Percentiles rank a stretch among this genome's conserved stretches.
phyloP scores from a whole-genome alignment of 2,113 vertebrate species.

The Pollimyrus isidori region DNA sequence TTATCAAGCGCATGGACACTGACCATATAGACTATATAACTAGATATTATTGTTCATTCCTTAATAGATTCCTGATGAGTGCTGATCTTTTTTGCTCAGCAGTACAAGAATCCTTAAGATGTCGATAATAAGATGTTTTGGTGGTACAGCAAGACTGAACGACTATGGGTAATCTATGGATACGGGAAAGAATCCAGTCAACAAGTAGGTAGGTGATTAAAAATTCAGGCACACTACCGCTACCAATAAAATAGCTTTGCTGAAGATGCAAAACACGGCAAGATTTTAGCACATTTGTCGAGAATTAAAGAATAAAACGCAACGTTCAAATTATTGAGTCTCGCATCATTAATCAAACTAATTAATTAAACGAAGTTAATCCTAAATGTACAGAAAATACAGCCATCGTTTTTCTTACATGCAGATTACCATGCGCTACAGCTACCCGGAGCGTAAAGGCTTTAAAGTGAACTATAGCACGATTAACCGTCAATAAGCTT shows the following conservation, averaged over 20 bases:
- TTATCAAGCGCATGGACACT: not conserved
- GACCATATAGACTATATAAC: not conserved
- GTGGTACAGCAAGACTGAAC: not conserved
- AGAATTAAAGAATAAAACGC: not conserved
- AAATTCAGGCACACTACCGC: not conserved
- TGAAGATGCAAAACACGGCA: not conserved
- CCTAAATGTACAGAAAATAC: not conserved
- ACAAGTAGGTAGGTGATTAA: not conserved
- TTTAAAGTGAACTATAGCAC: not conserved
- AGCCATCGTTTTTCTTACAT: not conserved
- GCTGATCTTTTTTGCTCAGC: not conserved
- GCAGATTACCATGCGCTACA: not conserved
- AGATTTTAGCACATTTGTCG: not conserved
- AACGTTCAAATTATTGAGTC: not conserved
- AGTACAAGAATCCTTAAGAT: not conserved
- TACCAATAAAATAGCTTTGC: not conserved
- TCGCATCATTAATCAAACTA: not conserved
- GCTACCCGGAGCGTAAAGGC: not conserved
- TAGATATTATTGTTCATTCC: not conserved
- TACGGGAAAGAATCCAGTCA: not conserved
- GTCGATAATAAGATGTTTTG: not conserved
- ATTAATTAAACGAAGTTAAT: not conserved
- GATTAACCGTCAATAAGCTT: not conserved
- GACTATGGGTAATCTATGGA: not conserved
- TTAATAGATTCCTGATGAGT: not conserved